phyloP scores from a whole-genome alignment of 2,113 vertebrate species.

The Casuarius casuarius region DNA sequence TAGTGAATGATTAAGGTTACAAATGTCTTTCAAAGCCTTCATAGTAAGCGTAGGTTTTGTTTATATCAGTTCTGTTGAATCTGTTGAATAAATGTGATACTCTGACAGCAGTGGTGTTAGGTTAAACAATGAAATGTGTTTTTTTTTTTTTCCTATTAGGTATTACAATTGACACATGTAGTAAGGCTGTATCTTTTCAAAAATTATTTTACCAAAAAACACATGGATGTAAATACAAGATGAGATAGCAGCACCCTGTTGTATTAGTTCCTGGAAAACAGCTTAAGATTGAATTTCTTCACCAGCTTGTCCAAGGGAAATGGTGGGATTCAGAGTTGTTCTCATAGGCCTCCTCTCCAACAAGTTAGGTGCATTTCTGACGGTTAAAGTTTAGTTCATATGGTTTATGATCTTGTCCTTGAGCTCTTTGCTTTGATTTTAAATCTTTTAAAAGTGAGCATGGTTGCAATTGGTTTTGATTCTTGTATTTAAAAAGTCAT shows the following conservation, averaged over 20 bases:
- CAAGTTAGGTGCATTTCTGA: background rate
- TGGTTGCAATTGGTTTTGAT: background rate
- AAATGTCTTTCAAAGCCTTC: background rate
- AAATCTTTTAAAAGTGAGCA: background rate
- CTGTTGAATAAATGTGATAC: background rate
- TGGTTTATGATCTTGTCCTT: rapidly evolving
- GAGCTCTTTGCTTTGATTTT: background rate
- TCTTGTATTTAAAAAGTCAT: background rate
- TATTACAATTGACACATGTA: background rate
- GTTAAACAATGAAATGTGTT: background rate
- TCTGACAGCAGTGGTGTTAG: background rate
- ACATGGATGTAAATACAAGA: background rate
- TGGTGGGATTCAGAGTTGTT: background rate
- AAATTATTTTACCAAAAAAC: background rate
- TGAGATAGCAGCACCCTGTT: background rate
- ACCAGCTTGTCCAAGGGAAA: background rate
- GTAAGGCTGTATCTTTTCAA: background rate
- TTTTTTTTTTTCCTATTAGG: background rate
- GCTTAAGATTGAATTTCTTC: background rate
- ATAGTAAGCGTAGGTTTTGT: background rate
- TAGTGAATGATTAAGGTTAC: background rate
- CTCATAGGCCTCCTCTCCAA: background rate
- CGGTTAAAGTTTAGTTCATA: background rate
- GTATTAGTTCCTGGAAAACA: background rate
- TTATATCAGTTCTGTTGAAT: background rate